Evolutionary conservation across 1,140 invertebrate species (phyloP).

Genomic region (Potamilus streckersoni): DNA sequence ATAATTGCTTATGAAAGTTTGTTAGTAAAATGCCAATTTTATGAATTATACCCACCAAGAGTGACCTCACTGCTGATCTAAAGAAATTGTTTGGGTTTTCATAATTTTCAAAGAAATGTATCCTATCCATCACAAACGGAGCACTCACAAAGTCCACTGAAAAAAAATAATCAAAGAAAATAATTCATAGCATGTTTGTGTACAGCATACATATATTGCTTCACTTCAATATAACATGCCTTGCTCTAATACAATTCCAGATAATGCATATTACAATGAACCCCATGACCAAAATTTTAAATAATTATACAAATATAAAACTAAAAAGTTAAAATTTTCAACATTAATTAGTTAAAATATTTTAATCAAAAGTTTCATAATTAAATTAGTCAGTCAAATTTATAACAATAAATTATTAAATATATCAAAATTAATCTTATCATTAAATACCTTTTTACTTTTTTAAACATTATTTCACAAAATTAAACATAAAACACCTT

Average conservation of each 20-base stretch:
- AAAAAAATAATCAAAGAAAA: slow-evolving; percentile 24
- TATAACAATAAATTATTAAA: background rate
- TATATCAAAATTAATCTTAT: no score
- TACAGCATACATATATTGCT: background rate
- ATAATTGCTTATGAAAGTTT: background rate
- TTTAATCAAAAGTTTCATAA: background rate
- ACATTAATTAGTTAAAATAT: no score
- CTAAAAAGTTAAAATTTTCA: no score
- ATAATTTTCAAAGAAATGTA: slow-evolving; percentile 57
- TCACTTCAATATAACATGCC: background rate
- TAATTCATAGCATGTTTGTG: background rate
- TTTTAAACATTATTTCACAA: no score
- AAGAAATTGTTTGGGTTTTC: slow-evolving; percentile 62
- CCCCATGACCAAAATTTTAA: no score
- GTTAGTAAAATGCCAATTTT: background rate
- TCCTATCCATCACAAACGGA: slow-evolving; percentile 58
- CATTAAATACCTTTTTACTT: no score
- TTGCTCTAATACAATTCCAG: no score
- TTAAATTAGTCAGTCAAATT: background rate
- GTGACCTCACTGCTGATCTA: slow-evolving; percentile 57
- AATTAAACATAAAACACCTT: no score
- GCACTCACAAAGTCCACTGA: slow-evolving; percentile 61
- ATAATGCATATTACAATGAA: no score
- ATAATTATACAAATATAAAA: background rate
- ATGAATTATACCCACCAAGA: slow-evolving; percentile 54